A percentile compares a stretch with the other conserved stretches of the same genome.
Evolutionary conservation across 2,888 invertebrate species (phyloP).

Genomic region (Drosophila affinis): DNA sequence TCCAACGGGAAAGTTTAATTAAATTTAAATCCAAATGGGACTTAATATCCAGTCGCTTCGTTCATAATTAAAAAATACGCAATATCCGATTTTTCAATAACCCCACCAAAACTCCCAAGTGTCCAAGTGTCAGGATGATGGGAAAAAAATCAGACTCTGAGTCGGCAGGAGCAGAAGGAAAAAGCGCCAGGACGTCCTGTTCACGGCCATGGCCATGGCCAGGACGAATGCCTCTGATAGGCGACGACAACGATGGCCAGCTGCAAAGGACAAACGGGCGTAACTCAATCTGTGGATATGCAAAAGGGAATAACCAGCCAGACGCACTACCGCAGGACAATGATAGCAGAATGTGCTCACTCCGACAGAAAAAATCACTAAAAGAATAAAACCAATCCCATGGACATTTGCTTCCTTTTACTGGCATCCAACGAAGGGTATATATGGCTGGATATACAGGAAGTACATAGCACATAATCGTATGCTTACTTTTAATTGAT

Average conservation of each 20-base stretch:
- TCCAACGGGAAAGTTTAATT: slow-evolving; percentile 46
- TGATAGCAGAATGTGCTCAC: slow-evolving; percentile 41
- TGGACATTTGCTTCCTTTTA: slow-evolving; percentile 40
- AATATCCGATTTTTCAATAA: slow-evolving; percentile 67
- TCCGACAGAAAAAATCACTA: slow-evolving; percentile 12
- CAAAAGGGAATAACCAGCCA: slow-evolving; percentile 51
- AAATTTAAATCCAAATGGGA: slow-evolving; percentile 56
- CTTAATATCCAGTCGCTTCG: slow-evolving; percentile 54
- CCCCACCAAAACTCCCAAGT: slow-evolving; percentile 25
- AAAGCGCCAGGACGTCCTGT: slow-evolving; percentile 25
- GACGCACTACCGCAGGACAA: slow-evolving; percentile 53
- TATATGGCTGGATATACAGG: background rate
- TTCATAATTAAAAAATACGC: slow-evolving; percentile 64
- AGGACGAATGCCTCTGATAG: slow-evolving; percentile 47
- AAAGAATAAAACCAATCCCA: slow-evolving; percentile 34
- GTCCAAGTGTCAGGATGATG: background rate
- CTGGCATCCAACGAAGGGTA: slow-evolving; percentile 12
- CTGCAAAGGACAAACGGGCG: slow-evolving; percentile 52
- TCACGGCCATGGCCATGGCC: slow-evolving; percentile 32
- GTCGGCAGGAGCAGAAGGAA: slow-evolving; percentile 8
- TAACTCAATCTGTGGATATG: slow-evolving; percentile 69
- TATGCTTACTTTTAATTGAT: too few relatives aligned
- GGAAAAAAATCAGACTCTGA: background rate
- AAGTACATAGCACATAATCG: too few relatives aligned
- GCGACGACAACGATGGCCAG: slow-evolving; percentile 39